Evolutionary conservation across 2,888 invertebrate genomes (phyloP), one percentile per base, ranked within the genome.

Genomic region (Eucriotettix oculatus): DNA sequence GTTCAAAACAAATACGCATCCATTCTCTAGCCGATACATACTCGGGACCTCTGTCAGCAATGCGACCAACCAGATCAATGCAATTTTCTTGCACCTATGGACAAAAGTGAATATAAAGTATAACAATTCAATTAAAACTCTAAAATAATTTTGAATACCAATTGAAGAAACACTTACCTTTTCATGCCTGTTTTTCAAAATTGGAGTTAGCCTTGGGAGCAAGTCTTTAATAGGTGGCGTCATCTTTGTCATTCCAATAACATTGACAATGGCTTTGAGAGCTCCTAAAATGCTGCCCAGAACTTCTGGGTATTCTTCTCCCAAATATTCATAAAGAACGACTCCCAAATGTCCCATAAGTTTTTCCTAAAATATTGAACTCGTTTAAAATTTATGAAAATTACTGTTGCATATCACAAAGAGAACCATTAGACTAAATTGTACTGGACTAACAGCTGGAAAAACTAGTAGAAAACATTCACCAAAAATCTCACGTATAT

Each of bases 171-270:
- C 10, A 61, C 60, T 65, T 53, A 71, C 72, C 67, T 78, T 84
- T 68, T 83, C 83, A 66, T 84, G 92, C 78, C 93, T 85, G 79
- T 99, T 99, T 74, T 99, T 99, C 64, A 99, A 79, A 71, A 99
- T 99, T 0, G 99, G 99, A 1, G 99, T 99, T 52, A 99, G 78
- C 62, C 98, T 80, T 0, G 99, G 99, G 58, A 99, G 76, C 29
- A 99, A 79, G 78, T 99, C 98, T 77, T 99, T 99, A 69, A 99
- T 99, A 1, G 99, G 99, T 9, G 99, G 99, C 3, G 97, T 99
- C 99, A 99, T 99, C 77, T 99, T 98, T 0, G 97, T 97, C 99
- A 99, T 99, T 68, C 99, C 99, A 70, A 99, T 99, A 9, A 99
- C 99, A 74, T 98, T 99, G 9, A 99, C 98, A 67, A 99, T 99